Evolutionary conservation across 1,140 invertebrate species (phyloP), one percentile per base, ranked within the genome.

Genomic region (Gonatopus flavifemur): DNA sequence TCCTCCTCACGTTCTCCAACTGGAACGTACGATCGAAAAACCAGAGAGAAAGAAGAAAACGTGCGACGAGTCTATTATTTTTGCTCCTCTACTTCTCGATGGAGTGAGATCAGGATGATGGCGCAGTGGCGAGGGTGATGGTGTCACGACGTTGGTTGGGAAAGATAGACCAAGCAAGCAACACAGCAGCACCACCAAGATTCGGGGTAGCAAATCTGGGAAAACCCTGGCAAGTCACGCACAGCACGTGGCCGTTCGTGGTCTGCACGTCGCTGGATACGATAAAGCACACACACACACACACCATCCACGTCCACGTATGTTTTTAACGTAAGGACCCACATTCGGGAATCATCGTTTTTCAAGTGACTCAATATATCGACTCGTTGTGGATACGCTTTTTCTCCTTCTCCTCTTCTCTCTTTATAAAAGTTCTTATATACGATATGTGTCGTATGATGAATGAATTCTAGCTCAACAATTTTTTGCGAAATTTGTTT

Each of bases 141-240:
- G 21, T 47, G 49, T 44, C 45, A 40, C 45, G 40, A 49, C 57
- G 59, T 64, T 63, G 55, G 10, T 33, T 33, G 52, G 52, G 57
- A 37, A 30, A 45, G 47, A 36, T 25, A 22, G n/a, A 19, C 9
- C n/a, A 21, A 48, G 38, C 28, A 44, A 55, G 51, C 52, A 50
- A 45, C 49, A 31, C 16, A n/a, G n/a, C n/a, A n/a, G n/a, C n/a
- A n/a, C n/a, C n/a, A n/a, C n/a, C n/a, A 32, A 21, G 42, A 32
- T 52, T 9, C 47, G 66, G 63, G 57, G 59, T 62, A 57, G 64
- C 62, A 74, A 74, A 74, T 74, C 71, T 74, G 69, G 66, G 69
- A 66, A 74, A 71, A 67, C 33, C 58, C 55, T 59, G 56, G 46
- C 57, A 31, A 64, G 61, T 67, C 71, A 74, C 71, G 69, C 69